A percentile compares a stretch with the other conserved stretches of the same genome.
phyloP scores from a whole-genome alignment of 2,888 invertebrate species.

The Orthonevra nobilis region DNA sequence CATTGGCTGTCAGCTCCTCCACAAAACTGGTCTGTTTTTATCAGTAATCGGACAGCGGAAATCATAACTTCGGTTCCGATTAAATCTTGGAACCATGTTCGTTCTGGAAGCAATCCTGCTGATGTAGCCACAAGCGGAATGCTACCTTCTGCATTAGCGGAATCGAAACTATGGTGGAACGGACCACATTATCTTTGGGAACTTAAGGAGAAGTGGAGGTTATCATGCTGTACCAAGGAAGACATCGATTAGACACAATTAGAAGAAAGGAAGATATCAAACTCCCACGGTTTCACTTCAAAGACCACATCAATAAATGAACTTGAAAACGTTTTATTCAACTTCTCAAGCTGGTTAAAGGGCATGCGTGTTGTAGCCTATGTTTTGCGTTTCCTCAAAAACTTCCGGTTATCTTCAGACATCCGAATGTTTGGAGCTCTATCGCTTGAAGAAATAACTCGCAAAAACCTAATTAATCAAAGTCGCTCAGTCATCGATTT shows the following conservation, averaged over 20 bases:
- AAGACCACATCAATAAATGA: too few species aligned
- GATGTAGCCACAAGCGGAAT: slow-evolving; percentile 68
- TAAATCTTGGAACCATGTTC: slow-evolving; percentile 60
- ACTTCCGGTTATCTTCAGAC: not conserved
- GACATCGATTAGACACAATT: not conserved
- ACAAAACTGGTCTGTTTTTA: slow-evolving; percentile 70
- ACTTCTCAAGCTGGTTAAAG: not conserved
- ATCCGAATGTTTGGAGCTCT: not conserved
- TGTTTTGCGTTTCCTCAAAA: not conserved
- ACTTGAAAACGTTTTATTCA: not conserved
- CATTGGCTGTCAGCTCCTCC: slow-evolving; percentile 65
- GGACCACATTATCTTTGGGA: slow-evolving; percentile 60
- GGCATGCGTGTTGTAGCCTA: not conserved
- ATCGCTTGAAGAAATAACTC: too few species aligned
- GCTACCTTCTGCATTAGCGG: slow-evolving; percentile 35
- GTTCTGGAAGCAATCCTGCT: slow-evolving; percentile 64
- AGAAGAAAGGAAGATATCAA: not conserved
- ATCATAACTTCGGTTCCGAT: slow-evolving; percentile 32
- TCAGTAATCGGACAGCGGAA: slow-evolving; percentile 65
- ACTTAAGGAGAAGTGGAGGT: not conserved
- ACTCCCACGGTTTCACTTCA: not conserved
- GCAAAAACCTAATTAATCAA: too few species aligned
- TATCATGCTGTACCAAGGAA: not conserved
- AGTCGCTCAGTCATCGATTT: too few species aligned
- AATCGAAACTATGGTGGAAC: slow-evolving; percentile 66